Conservation (phyloP, 2,797 vertebrate species). For the Distichodus sexfasciatus region DNA sequence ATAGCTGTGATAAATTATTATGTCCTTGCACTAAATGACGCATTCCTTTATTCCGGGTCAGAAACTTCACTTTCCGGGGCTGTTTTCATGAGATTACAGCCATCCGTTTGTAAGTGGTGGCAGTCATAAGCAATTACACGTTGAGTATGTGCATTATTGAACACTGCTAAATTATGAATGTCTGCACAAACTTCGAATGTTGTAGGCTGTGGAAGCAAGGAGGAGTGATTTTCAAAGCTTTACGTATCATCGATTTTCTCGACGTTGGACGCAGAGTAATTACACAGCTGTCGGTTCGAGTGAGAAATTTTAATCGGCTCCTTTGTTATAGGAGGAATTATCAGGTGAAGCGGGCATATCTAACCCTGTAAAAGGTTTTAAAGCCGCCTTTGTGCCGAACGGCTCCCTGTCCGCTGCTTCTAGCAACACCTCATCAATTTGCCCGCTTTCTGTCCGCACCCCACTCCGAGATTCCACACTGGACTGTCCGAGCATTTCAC, state of each 20-base stretch:
- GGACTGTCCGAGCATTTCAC: constrained; percentile 31
- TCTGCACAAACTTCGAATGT: constrained; percentile 15
- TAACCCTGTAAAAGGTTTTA: constrained; percentile 8
- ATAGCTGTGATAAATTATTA: no score
- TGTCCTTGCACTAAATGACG: no score
- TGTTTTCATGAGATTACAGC: constrained; percentile 2
- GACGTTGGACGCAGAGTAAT: constrained; percentile 25
- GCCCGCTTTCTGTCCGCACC: constrained; percentile 38
- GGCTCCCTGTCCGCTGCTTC: background rate
- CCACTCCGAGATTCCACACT: constrained; percentile 62
- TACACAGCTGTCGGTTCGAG: constrained; percentile 19
- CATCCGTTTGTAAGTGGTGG: constrained; percentile 1
- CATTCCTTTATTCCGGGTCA: background rate
- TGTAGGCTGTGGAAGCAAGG: constrained; percentile 16
- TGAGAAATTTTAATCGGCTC: constrained; percentile 18
- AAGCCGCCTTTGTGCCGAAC: background rate
- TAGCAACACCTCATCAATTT: constrained; percentile 1
- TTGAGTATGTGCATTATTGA: background rate
- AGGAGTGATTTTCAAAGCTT: constrained; percentile 10
- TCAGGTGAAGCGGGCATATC: background rate
- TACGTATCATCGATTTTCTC: constrained; percentile 33
- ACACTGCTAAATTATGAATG: background rate
- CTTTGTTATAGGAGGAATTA: constrained; percentile 11
- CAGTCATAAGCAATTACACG: background rate
- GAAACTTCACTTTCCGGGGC: background rate